phyloP scores from a whole-genome alignment of 2,888 invertebrate genomes.

The Drosophila infuscata region DNA sequence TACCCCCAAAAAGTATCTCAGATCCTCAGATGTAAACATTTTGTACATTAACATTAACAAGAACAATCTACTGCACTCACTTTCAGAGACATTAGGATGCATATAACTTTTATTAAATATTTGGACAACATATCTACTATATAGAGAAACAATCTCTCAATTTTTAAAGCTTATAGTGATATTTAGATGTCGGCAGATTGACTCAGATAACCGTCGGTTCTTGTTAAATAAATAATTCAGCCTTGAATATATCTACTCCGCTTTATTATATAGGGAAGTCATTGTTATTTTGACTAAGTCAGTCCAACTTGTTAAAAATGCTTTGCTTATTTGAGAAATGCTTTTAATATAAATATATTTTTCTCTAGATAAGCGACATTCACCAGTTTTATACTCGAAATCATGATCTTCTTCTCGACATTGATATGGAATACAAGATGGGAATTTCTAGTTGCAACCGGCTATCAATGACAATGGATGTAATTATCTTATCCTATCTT shows the following conservation, averaged over 20 bases:
- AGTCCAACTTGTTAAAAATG: neutral
- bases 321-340: neutral
- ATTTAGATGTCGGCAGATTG: neutral
- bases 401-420: conserved; percentile 85
- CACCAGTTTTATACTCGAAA: conserved; percentile 90
- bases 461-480: conserved; percentile 26
- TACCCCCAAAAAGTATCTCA: neutral
- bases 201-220: neutral
- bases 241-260: too few relatives aligned
- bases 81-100: neutral
- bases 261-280: neutral
- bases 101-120: neutral
- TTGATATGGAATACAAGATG: conserved; percentile 85
- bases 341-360: neutral
- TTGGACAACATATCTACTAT: neutral
- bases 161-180: neutral
- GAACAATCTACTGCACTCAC: neutral
- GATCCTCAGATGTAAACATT: neutral
- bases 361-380: conserved; percentile 88
- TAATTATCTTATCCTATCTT: conserved; percentile 36
- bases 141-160: neutral
- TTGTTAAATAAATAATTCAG: neutral
- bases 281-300: neutral
- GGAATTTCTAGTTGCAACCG: conserved; percentile 76
- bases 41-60: neutral